These are phyloP conservation scores for Bostrychus sinensis DNA, from an alignment of 2,113 vertebrate species.

Conservation along the genomic window DNA sequence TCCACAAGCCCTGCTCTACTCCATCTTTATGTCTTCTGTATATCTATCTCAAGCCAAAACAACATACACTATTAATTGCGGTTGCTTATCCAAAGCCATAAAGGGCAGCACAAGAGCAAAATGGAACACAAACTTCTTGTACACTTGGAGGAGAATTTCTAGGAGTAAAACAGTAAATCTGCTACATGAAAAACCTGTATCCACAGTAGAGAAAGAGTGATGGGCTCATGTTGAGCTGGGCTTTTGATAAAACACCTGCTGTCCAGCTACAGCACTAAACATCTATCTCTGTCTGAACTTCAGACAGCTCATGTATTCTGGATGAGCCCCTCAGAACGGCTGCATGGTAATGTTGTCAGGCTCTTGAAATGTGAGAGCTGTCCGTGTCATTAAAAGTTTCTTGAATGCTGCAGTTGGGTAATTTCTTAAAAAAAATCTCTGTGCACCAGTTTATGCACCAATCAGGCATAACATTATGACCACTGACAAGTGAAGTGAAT, in stretches of 20 bases:
- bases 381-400: background rate
- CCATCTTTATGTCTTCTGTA: constrained; percentile 12
- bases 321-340: background rate
- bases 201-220: constrained; percentile 7
- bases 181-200: background rate
- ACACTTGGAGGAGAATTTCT: background rate
- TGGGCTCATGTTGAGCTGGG: background rate
- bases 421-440: too few species aligned
- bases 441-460: too few species aligned
- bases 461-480: too few species aligned
- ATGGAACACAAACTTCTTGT: background rate
- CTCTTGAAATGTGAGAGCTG: background rate
- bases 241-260: constrained; percentile 19
- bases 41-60: constrained; percentile 33
- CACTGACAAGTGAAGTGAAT: too few species aligned
- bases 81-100: background rate
- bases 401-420: background rate
- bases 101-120: background rate
- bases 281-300: constrained; percentile 9
- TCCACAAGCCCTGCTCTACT: constrained; percentile 29
- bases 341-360: background rate
- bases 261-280: background rate
- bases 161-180: background rate
- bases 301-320: constrained; percentile 12
- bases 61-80: constrained; percentile 2